phyloP scores from a whole-genome alignment of 1,140 invertebrate species.

The Rhagoletis pomonella region DNA sequence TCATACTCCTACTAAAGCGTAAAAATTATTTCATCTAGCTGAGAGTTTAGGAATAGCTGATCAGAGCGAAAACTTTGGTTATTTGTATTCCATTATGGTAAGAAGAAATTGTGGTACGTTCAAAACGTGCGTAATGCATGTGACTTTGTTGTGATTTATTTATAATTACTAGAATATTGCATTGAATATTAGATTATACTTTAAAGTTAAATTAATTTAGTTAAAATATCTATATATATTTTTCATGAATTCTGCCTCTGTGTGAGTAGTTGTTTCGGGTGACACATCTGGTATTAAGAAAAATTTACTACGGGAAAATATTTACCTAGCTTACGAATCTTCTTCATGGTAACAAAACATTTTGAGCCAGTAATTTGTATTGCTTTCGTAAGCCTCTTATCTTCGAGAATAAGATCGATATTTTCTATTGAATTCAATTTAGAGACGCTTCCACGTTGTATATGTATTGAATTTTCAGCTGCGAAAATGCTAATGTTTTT shows the following conservation, averaged over 20 bases:
- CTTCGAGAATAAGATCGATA: constrained; percentile 73
- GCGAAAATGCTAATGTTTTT: constrained; percentile 67
- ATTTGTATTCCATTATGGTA: too few relatives aligned
- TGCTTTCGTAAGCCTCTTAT: constrained; percentile 73
- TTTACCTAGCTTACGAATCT: constrained; percentile 78
- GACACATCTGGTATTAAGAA: constrained; percentile 64
- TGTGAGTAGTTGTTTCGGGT: constrained; percentile 17
- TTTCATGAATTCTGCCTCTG: constrained; percentile 21
- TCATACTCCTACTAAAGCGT: too few relatives aligned
- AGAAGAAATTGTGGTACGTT: not conserved
- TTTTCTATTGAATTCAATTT: constrained; percentile 71
- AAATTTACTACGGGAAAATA: constrained; percentile 79
- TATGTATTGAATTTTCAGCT: constrained; percentile 57
- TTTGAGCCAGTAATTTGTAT: constrained; percentile 73
- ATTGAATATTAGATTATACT: constrained; percentile 64
- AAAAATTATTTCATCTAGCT: too few relatives aligned
- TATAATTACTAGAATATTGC: constrained; percentile 65
- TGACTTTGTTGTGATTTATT: constrained; percentile 56
- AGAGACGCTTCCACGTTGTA: constrained; percentile 61
- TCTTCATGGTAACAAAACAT: constrained; percentile 75
- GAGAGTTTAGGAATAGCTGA: too few relatives aligned
- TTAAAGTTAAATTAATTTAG: constrained; percentile 53
- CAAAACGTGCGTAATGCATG: constrained; percentile 41
- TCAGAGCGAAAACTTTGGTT: too few relatives aligned
- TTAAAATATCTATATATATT: constrained; percentile 36